phyloP scores from a whole-genome alignment of 2,113 vertebrate species.

The Arvicanthis niloticus region DNA sequence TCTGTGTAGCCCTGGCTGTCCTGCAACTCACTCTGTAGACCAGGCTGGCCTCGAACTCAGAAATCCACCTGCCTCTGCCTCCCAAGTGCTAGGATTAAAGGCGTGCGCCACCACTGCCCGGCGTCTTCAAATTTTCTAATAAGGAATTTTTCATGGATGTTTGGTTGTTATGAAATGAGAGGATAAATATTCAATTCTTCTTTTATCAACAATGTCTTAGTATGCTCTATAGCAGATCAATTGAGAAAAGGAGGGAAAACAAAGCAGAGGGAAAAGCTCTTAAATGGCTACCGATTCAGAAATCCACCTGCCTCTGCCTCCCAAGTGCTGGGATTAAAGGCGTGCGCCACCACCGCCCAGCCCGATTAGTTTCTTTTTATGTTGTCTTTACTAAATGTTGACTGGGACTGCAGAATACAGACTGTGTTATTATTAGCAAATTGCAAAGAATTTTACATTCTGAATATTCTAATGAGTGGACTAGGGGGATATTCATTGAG shows the following conservation, averaged over 20 bases:
- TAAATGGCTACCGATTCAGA: too few relatives aligned
- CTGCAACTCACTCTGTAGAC: too few relatives aligned
- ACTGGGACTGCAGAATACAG: background rate
- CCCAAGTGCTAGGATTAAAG: too few relatives aligned
- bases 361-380: slow-evolving; percentile 20
- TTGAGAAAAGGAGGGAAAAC: background rate
- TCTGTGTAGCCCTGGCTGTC: too few relatives aligned
- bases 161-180: background rate
- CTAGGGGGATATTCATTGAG: background rate
- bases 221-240: background rate
- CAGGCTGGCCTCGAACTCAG: too few relatives aligned
- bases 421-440: background rate
- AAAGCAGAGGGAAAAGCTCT: background rate
- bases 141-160: background rate
- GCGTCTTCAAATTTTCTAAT: background rate
- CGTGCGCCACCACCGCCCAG: too few relatives aligned
- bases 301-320: too few relatives aligned
- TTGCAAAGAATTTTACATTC: background rate
- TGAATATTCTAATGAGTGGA: slow-evolving; percentile 23
- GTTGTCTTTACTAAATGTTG: slow-evolving; percentile 34
- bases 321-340: too few relatives aligned
- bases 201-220: background rate
- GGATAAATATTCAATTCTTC: background rate
- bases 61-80: too few relatives aligned
- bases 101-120: too few relatives aligned